Percentiles rank a stretch among this genome's conserved stretches.
Evolutionary conservation across 2,113 vertebrate species (phyloP).

Genomic region (Cryptotis parvus): DNA sequence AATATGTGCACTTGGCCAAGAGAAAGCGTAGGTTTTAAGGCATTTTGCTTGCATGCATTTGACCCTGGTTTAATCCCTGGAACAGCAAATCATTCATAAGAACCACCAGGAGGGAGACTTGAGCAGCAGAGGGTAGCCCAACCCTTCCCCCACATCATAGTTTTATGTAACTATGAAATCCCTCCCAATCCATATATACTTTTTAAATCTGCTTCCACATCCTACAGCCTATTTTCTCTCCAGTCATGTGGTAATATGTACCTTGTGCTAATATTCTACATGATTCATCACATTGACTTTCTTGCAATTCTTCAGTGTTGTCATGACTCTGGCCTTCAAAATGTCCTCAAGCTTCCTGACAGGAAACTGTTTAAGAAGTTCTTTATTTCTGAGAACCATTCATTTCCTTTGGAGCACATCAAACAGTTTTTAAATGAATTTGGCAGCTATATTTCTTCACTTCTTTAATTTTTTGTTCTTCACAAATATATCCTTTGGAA

Average conservation of each 20-base stretch:
- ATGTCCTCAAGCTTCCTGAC: background rate
- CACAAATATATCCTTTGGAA: background rate
- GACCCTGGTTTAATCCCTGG: too few relatives aligned
- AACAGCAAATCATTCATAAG: too few relatives aligned
- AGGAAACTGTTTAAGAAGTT: background rate
- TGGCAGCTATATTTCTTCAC: too few relatives aligned
- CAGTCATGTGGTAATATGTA: background rate
- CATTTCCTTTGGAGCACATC: background rate
- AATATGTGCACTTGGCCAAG: too few relatives aligned
- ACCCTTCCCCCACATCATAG: too few relatives aligned
- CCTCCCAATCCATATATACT: background rate
- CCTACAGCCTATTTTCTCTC: background rate
- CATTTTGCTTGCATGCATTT: too few relatives aligned
- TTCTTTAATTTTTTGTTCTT: background rate
- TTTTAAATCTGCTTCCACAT: background rate
- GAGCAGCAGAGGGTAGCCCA: too few relatives aligned
- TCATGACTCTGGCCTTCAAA: background rate
- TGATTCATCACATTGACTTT: background rate
- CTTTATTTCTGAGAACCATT: background rate
- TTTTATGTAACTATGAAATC: background rate
- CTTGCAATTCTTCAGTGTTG: fast-evolving
- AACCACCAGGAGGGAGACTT: too few relatives aligned
- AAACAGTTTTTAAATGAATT: background rate
- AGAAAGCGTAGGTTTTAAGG: too few relatives aligned
- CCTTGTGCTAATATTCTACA: too few relatives aligned